Conservation (phyloP, 2,113 vertebrate species). For the Malurus elegans region DNA sequence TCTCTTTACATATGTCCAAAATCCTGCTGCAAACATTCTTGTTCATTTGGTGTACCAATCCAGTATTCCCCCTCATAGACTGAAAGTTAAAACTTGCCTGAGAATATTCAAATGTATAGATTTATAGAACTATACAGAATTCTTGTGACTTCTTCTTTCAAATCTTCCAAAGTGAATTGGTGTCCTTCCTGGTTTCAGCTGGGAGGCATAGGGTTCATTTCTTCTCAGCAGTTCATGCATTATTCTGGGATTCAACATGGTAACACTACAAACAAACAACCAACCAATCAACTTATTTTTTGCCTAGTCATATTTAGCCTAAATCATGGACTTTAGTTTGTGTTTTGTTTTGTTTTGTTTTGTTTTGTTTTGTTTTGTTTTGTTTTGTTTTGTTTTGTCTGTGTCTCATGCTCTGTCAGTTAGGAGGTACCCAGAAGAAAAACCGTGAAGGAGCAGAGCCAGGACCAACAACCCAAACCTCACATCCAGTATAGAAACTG, state of each 20-base stretch:
- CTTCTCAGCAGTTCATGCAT: neutral
- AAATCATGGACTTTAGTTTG: neutral
- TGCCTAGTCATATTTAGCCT: neutral
- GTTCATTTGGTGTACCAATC: neutral
- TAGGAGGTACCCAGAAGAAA: neutral
- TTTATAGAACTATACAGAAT: neutral
- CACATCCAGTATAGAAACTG: neutral
- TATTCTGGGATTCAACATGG: neutral
- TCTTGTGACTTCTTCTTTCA: neutral
- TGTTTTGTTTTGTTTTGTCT: no score
- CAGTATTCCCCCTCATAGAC: neutral
- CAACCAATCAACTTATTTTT: no score
- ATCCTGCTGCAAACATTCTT: neutral
- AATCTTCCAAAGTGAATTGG: neutral
- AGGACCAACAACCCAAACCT: neutral
- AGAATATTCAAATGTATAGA: neutral
- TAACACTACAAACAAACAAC: no score
- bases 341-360: no score
- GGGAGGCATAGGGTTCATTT: neutral
- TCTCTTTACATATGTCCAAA: neutral
- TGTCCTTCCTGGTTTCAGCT: neutral
- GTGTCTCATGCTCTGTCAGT: no score
- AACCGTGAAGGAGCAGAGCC: neutral
- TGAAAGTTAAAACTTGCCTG: neutral
- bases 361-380: no score